phyloP scores from a whole-genome alignment of 2,113 vertebrate genomes.

The Tachysurus fulvidraco region DNA sequence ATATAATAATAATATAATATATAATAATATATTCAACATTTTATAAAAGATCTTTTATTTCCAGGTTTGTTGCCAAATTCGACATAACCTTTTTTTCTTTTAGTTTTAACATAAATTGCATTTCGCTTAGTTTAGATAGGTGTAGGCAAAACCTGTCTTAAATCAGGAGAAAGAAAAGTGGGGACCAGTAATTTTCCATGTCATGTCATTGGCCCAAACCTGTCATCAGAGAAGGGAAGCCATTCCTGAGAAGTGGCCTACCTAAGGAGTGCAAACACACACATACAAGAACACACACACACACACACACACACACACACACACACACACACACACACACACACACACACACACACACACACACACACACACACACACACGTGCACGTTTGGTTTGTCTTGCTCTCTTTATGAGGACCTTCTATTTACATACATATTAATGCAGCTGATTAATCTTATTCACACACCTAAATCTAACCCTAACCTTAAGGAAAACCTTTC shows the following conservation, averaged over 20 bases:
- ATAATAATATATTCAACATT: neutral
- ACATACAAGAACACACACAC: constrained; percentile 31
- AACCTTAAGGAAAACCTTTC: neutral
- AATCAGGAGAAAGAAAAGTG: constrained; percentile 37
- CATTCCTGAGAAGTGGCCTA: constrained; percentile 50
- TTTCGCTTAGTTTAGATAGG: neutral
- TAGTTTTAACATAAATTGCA: neutral
- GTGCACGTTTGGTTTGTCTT: neutral
- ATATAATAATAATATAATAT: neutral
- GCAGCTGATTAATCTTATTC: neutral
- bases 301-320: constrained; percentile 36
- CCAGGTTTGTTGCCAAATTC: neutral
- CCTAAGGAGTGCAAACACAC: constrained; percentile 38
- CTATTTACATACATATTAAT: neutral
- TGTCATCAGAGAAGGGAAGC: constrained; percentile 48
- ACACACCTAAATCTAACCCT: neutral
- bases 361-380: constrained; percentile 18
- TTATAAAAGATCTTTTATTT: neutral
- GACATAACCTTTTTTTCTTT: neutral
- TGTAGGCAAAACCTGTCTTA: constrained; percentile 21
- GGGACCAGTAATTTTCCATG: constrained; percentile 50
- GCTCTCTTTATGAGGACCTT: neutral
- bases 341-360: constrained; percentile 43
- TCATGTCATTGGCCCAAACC: constrained; percentile 48
- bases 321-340: constrained; percentile 32